These are phyloP conservation scores for Aphodius granarius DNA, from an alignment of 2,888 invertebrate genomes.

Conservation along the genomic window DNA sequence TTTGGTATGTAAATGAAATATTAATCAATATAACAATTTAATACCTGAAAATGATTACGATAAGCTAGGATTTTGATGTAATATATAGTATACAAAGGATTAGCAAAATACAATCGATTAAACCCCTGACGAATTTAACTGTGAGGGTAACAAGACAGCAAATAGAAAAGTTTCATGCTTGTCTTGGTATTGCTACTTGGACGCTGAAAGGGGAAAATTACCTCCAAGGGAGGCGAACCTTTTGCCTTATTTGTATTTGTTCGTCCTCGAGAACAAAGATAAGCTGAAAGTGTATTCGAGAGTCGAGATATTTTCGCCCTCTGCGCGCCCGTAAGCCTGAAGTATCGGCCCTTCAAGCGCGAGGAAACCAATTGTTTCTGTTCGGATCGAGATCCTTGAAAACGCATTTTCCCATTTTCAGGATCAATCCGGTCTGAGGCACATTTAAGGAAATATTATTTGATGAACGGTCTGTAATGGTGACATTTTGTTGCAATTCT, in stretches of 20 bases:
- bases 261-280: slow-evolving; percentile 11
- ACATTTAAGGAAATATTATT: not conserved
- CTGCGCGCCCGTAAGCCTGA: not conserved
- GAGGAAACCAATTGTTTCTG: not conserved
- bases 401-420: not conserved
- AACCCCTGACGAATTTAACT: not conserved
- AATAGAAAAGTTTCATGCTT: not conserved
- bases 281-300: slow-evolving; percentile 10
- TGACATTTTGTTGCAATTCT: not conserved
- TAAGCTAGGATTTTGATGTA: no score
- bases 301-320: slow-evolving; percentile 4
- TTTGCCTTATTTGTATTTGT: not conserved
- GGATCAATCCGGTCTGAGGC: not conserved
- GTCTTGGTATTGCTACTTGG: not conserved
- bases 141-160: not conserved
- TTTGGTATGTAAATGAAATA: no score
- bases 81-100: not conserved
- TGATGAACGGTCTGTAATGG: not conserved
- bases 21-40: no score
- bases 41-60: no score
- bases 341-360: not conserved
- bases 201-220: not conserved
- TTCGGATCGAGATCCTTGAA: not conserved
- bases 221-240: not conserved
- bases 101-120: not conserved